These are phyloP conservation scores for Cyanistes caeruleus DNA, from an alignment of 2,113 vertebrate species.

Conservation along the genomic window DNA sequence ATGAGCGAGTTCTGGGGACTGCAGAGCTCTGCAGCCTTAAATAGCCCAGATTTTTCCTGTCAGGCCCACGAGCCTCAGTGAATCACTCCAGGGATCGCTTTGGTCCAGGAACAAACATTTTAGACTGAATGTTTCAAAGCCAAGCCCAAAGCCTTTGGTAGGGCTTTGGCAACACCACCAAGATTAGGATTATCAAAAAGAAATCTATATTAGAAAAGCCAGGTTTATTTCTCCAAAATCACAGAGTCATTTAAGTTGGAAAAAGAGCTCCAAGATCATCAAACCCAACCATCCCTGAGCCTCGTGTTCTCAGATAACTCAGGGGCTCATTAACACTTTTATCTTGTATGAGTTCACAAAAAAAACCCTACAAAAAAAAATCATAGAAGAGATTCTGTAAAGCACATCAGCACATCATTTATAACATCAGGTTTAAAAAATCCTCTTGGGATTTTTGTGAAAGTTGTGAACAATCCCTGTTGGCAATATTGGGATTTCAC, in stretches of 20 bases:
- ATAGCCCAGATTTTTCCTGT: not conserved
- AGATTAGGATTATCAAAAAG: not conserved
- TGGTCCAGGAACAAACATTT: not conserved
- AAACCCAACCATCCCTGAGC: not conserved
- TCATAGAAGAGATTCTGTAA: not conserved
- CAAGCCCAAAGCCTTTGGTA: not conserved
- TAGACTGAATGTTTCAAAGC: not conserved
- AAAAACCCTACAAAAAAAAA: not conserved
- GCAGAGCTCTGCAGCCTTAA: not conserved
- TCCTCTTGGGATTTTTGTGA: not conserved
- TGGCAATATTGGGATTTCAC: not conserved
- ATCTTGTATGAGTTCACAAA: not conserved
- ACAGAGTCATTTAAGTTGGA: not conserved
- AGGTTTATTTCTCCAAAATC: not conserved
- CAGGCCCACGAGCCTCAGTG: not conserved
- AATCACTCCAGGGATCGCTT: not conserved
- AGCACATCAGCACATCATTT: not conserved
- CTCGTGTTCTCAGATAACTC: not conserved
- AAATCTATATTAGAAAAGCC: not conserved
- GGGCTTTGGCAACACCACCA: not conserved
- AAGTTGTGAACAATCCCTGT: not conserved
- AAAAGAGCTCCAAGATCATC: not conserved
- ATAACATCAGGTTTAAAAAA: not conserved
- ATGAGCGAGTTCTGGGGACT: not conserved
- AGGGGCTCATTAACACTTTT: not conserved